Evolutionary conservation across 2,113 vertebrate genomes (phyloP), one percentile per base, ranked within the genome.

Genomic region (Upupa epops): DNA sequence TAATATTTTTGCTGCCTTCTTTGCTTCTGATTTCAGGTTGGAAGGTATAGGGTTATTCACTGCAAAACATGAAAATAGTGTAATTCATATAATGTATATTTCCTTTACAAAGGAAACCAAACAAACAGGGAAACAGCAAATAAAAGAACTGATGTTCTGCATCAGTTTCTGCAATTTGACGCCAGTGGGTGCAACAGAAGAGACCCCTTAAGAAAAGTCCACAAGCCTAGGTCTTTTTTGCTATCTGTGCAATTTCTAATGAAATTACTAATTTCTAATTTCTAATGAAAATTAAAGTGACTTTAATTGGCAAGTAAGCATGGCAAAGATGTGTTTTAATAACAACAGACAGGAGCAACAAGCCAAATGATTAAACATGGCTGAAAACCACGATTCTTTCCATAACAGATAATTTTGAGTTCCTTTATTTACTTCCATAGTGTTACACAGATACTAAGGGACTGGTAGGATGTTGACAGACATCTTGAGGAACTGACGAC

Each of bases 11-110:
- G 98, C 98, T 36, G 98, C 99, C 78, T 99, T 99, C 97, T 98
- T 99, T 31, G 98, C 97, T 97, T 99, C 99, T 8, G 99, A 99
- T 93, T 98, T 98, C 89, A 99, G 79, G 86, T 98, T 99, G 70
- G 98, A 98, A 63, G 99, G 99, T 94, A 99, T 98, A 34, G 99
- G 99, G 80, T 99, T 99, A 97, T 98, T 99, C 99, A 99, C 99
- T 99, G 93, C 59, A 96, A 96, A 76, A 93, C 31, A 88, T 31
- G 24, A 71, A 96, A 88, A 0, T 5, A 54, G 5, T 22, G 18
- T 42, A 13, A 70, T 45, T 70, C 72, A 11, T 51, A 83, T 13
- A n/a, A n/a, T n/a, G n/a, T n/a, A n/a, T n/a, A n/a, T n/a, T 11
- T 54, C 73, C 8, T 91, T 74, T 58, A 70, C 20, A 89, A 90